These are phyloP conservation scores for Girardia tigrina DNA, from an alignment of 2,888 invertebrate species.

Conservation along the genomic window DNA sequence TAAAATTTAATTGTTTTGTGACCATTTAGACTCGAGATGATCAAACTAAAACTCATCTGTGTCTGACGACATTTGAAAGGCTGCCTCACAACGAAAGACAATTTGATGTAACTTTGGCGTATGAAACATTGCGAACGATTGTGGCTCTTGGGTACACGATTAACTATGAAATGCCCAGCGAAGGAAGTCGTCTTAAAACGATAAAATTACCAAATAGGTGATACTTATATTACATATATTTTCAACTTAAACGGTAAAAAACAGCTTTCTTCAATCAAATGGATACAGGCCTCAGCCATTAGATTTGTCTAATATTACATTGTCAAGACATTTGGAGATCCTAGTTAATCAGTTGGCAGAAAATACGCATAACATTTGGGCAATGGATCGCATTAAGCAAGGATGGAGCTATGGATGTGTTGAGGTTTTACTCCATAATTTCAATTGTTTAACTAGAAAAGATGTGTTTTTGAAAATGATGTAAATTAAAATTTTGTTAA, in stretches of 20 bases:
- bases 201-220: slow-evolving; percentile 78
- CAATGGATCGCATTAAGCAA: slow-evolving; percentile 85
- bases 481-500: too few relatives aligned
- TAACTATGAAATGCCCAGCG: slow-evolving; percentile 57
- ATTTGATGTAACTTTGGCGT: slow-evolving; percentile 87
- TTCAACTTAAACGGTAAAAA: too few relatives aligned
- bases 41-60: slow-evolving; percentile 76
- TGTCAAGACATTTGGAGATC: slow-evolving; percentile 85
- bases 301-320: slow-evolving; percentile 74
- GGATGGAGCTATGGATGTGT: slow-evolving; percentile 96
- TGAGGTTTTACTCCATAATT: slow-evolving; percentile 58
- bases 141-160: slow-evolving; percentile 84
- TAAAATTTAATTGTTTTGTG: too few relatives aligned
- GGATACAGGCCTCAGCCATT: slow-evolving; percentile 95
- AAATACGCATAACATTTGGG: slow-evolving; percentile 98
- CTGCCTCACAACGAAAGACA: slow-evolving; percentile 83
- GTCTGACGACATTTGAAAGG: slow-evolving; percentile 82
- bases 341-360: slow-evolving; percentile 87
- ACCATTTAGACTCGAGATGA: slow-evolving; percentile 66
- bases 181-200: slow-evolving; percentile 63
- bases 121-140: slow-evolving; percentile 72
- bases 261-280: slow-evolving; percentile 70
- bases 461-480: too few relatives aligned
- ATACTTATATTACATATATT: too few relatives aligned
- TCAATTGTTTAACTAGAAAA: too few relatives aligned